Percentiles rank a stretch among this genome's conserved stretches.
phyloP scores from a whole-genome alignment of 92 coral and sea anemone species.

The Anthopleura xanthogrammica region DNA sequence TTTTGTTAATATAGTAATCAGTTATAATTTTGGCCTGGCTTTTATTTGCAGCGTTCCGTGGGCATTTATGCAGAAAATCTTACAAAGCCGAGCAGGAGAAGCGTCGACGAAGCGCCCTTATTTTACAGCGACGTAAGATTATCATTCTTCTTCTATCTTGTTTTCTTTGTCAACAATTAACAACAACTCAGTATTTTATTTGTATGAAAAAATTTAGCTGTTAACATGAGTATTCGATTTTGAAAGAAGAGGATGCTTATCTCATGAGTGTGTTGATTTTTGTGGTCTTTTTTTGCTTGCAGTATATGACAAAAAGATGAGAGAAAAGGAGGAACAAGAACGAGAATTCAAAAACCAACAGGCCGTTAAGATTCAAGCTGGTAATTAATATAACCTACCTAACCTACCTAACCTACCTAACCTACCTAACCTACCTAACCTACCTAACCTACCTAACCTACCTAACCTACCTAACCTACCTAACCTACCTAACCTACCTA shows the following conservation, averaged over 20 bases:
- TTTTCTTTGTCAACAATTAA: not conserved
- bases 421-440: no score
- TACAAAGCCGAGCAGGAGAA: conserved; percentile 41
- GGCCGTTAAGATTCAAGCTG: conserved; percentile 67
- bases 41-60: conserved; percentile 54
- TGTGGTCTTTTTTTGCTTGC: not conserved
- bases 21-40: not conserved
- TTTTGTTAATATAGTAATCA: no score
- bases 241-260: not conserved
- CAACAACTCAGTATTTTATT: no score
- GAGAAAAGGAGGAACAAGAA: conserved; percentile 24
- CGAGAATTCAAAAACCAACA: conserved; percentile 9
- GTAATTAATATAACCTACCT: conserved; percentile 25
- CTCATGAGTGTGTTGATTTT: not conserved
- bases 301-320: conserved; percentile 33
- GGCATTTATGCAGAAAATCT: conserved; percentile 50
- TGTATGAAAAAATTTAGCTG: no score
- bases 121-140: conserved; percentile 58
- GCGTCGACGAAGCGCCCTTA: conserved; percentile 42
- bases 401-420: no score
- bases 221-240: not conserved
- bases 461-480: no score
- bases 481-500: no score
- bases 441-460: no score
- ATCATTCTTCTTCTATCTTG: not conserved